Conservation (phyloP, 2,797 vertebrate genomes). For the Denticeps clupeoides region DNA sequence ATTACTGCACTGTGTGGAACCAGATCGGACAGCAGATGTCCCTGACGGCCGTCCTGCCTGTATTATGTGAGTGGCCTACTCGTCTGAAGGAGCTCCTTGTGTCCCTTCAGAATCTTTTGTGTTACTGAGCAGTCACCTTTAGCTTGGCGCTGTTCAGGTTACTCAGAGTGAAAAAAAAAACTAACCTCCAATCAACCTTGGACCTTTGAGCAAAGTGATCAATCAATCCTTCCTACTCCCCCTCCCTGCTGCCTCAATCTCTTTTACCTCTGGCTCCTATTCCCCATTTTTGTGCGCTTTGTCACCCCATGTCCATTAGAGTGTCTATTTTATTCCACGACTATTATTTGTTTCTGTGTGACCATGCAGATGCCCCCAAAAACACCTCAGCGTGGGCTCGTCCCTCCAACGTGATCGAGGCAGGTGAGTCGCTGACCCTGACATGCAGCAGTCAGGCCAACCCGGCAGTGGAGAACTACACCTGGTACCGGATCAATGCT, state of each 20-base stretch:
- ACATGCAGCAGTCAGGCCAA: slow-evolving; percentile 65
- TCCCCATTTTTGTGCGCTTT: too few species aligned
- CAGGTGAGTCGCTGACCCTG: slow-evolving; percentile 59
- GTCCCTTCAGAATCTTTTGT: not conserved
- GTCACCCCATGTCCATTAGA: not conserved
- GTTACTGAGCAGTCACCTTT: not conserved
- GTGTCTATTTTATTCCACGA: too few species aligned
- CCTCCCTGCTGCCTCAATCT: not conserved
- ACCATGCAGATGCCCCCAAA: slow-evolving; percentile 62
- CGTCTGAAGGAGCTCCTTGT: not conserved
- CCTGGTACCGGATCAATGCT: slow-evolving; percentile 54
- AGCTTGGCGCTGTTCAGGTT: slow-evolving; percentile 10
- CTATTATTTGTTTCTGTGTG: too few species aligned
- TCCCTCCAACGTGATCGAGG: slow-evolving; percentile 63
- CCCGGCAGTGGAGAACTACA: slow-evolving; percentile 66
- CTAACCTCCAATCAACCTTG: slow-evolving; percentile 13
- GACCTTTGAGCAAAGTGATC: slow-evolving; percentile 17
- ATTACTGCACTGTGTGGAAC: slow-evolving; percentile 58
- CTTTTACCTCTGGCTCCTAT: not conserved
- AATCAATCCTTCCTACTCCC: slow-evolving; percentile 11
- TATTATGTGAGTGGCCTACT: slow-evolving; percentile 55
- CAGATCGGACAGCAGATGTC: slow-evolving; percentile 52
- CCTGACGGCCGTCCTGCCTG: slow-evolving; percentile 36
- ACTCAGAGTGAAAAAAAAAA: slow-evolving; percentile 14
- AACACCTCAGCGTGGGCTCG: slow-evolving; percentile 61